phyloP scores from a whole-genome alignment of 2,113 vertebrate genomes.

The Leucosticte australis region DNA sequence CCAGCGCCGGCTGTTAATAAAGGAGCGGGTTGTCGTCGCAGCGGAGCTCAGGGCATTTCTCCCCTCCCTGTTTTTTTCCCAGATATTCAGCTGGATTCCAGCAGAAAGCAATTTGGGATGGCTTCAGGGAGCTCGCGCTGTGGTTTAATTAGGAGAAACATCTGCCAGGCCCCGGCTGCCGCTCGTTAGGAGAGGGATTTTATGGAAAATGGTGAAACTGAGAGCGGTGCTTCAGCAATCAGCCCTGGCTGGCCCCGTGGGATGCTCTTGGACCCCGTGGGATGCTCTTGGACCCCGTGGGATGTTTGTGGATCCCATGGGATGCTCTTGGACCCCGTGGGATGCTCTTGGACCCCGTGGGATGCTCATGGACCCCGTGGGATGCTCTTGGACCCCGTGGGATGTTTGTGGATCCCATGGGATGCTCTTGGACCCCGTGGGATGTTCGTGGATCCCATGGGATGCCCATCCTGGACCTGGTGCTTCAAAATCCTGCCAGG shows the following conservation, averaged over 20 bases:
- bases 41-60: background rate
- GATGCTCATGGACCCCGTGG: too few relatives aligned
- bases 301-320: background rate
- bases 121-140: background rate
- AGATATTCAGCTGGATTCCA: constrained; percentile 14
- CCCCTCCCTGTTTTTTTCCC: background rate
- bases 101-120: constrained; percentile 1
- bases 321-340: background rate
- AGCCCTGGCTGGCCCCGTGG: background rate
- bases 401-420: fast-evolving
- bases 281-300: too few relatives aligned
- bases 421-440: too few relatives aligned
- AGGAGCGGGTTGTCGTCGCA: background rate
- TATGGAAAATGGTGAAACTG: background rate
- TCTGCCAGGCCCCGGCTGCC: background rate
- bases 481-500: background rate
- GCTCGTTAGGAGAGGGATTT: background rate
- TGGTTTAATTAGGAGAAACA: constrained; percentile 16
- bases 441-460: background rate
- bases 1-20: background rate
- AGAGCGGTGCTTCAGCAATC: fast-evolving
- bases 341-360: too few relatives aligned
- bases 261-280: too few relatives aligned
- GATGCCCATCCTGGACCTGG: background rate
- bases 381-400: too few relatives aligned